Conservation (phyloP, 64 coral and sea anemone species). For the Pocillopora damicornis region DNA sequence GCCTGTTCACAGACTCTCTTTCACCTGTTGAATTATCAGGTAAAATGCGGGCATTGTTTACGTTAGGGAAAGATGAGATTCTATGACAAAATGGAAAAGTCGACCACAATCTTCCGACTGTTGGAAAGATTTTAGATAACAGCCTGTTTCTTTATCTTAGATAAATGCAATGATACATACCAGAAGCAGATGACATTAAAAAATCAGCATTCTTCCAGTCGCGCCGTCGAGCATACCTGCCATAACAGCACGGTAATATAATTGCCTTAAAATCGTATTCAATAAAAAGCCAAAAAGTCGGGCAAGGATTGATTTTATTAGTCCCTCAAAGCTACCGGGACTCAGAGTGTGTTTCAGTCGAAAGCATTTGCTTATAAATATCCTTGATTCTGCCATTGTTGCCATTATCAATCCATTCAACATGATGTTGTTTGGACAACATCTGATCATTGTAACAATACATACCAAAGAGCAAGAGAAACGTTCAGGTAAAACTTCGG, state of each 20-base stretch:
- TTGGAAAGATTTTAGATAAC: no score
- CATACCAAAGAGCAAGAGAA: slow-evolving; percentile 83
- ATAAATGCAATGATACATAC: slow-evolving; percentile 19
- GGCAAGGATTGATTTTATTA: no score
- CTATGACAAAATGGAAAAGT: no score
- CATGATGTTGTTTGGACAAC: not conserved
- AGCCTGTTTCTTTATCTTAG: no score
- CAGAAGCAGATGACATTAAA: slow-evolving; percentile 28
- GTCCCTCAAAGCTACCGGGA: not conserved
- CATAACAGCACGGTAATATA: not conserved
- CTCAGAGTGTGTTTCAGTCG: not conserved
- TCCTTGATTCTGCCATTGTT: no score
- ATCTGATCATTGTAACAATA: not conserved
- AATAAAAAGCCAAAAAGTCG: no score
- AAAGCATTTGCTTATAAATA: no score
- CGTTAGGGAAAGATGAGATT: no score
- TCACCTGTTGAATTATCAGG: no score
- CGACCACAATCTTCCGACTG: no score
- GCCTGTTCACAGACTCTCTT: no score
- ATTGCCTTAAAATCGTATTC: not conserved
- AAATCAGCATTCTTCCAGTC: slow-evolving; percentile 76
- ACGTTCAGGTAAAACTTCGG: slow-evolving; percentile 83
- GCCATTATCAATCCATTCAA: not conserved
- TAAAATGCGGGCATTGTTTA: no score
- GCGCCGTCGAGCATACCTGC: slow-evolving; percentile 68